Base-by-base conservation (phyloP, 1,140 invertebrate species). In the Amyelois transitella region DNA sequence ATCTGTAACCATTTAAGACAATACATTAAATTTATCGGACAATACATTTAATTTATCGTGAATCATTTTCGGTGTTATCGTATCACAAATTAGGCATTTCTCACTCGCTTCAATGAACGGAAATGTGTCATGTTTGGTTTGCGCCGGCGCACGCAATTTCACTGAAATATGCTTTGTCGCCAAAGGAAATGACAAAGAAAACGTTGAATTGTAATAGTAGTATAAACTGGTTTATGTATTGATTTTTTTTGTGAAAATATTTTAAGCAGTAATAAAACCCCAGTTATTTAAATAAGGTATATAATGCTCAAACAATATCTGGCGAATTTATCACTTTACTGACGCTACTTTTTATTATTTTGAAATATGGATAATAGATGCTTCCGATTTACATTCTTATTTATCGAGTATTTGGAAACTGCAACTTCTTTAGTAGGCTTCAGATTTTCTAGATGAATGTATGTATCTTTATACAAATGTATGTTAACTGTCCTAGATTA, bases 361-460 rank as follows among this genome's bases (percentile, higher is more conserved):
- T n/a, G n/a, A n/a, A n/a, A n/a, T n/a, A n/a, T n/a, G n/a, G n/a
- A n/a, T n/a, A n/a, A n/a, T n/a, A n/a, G n/a, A n/a, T n/a, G n/a
- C n/a, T n/a, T n/a, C n/a, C n/a, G n/a, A 38, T 8, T 38, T 38
- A 38, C 32, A 38, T 14, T 38, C n/a, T 14, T 38, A 38, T 1
- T 61, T 45, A 49, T 51, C 53, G 53, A 54, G 54, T 62, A 62
- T 60, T 51, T 53, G 43, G 38, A 43, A 21, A 49, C 44, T 14
- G 3, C 32, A 38, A 14, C 32, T 38, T 12, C 32, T 14, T 38
- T 2, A 8, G 8, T 14, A 38, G n/a, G 17, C 12, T 28, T 3
- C 12, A 28, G 25, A 38, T 38, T 38, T 38, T 38, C 12, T 38
- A 38, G 32, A 38, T 38, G 8, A 38, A 14, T 38, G n/a, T 14